Evolutionary conservation across 2,113 vertebrate species (phyloP).

Genomic region (Tetrax tetrax): DNA sequence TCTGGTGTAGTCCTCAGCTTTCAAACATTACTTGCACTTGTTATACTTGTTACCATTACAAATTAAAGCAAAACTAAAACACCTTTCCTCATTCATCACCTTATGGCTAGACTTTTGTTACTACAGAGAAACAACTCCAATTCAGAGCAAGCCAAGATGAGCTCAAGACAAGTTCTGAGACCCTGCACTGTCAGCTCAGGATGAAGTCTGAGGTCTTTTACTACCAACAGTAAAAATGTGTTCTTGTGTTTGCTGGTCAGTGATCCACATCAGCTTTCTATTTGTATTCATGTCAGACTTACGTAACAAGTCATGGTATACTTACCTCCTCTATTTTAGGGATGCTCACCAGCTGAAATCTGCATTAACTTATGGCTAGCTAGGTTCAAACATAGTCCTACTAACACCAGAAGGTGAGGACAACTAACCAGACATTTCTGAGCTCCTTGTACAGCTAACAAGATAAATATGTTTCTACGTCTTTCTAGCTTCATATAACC

Average conservation of each 20-base stretch:
- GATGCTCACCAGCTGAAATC: neutral
- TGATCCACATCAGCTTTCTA: neutral
- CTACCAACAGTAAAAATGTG: neutral
- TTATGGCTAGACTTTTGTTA: neutral
- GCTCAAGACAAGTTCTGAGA: neutral
- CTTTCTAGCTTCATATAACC: neutral
- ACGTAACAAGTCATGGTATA: neutral
- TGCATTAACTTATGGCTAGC: neutral
- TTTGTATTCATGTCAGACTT: neutral
- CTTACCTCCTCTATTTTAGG: neutral
- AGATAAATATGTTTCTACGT: accelerated
- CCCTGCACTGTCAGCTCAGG: neutral
- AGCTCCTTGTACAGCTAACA: neutral
- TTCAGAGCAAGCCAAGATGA: neutral
- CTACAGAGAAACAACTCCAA: neutral
- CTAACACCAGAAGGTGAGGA: neutral
- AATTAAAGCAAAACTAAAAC: neutral
- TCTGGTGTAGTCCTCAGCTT: neutral
- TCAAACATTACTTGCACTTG: neutral
- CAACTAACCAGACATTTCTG: neutral
- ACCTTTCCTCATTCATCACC: neutral
- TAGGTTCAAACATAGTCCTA: neutral
- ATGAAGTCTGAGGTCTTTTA: neutral
- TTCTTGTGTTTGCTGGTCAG: neutral
- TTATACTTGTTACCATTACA: neutral